Evolutionary conservation across 2,797 vertebrate species (phyloP), one percentile per base, ranked within the genome.

Genomic region (Hyperoplus lanceolatus): DNA sequence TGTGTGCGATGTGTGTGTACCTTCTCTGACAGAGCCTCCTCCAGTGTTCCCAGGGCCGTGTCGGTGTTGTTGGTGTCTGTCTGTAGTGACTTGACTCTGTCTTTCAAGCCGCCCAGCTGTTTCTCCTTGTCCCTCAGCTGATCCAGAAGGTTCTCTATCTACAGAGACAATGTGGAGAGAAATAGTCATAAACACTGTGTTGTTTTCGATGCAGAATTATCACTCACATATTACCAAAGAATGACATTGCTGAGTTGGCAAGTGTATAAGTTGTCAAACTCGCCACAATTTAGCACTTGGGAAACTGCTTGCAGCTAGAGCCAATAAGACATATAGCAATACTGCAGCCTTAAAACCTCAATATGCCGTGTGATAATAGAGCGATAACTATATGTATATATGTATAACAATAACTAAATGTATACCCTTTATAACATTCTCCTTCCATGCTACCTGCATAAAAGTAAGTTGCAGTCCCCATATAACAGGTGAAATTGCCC

Each of bases 91-190:
- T 98, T 99, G 74, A 99, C 97, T 45, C 97, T 92, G 36, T 98
- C 98, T 90, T 98, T 99, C 67, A 99, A 89, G 61, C 97, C 97
- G 79, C 94, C 94, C 95, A 99, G 96, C 89, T 99, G 98, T 86
- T 98, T 99, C 83, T 99, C 98, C 89, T 99, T 99, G 90, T 99
- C 98, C 88, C 95, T 94, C 89, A 99, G 89, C 87, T 99, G 98
- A 71, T 99, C 98, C 85, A 97, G 97, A 55, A 99, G 96, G 89
- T 99, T 99, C 91, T 99, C 97, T 38, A 99, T 99, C 97, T 97
- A 87, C 50, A 72, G 50, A 75, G 42, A 69, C 21, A 60, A 63
- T 64, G 56, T 41, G 6, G 15, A 39, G 18, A 54, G 8, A 48
- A 61, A 67, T 14, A 49, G 6, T 42, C 53, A 75, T 59, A 60